phyloP scores from a whole-genome alignment of 2,113 vertebrate species.

The Xyrauchen texanus region DNA sequence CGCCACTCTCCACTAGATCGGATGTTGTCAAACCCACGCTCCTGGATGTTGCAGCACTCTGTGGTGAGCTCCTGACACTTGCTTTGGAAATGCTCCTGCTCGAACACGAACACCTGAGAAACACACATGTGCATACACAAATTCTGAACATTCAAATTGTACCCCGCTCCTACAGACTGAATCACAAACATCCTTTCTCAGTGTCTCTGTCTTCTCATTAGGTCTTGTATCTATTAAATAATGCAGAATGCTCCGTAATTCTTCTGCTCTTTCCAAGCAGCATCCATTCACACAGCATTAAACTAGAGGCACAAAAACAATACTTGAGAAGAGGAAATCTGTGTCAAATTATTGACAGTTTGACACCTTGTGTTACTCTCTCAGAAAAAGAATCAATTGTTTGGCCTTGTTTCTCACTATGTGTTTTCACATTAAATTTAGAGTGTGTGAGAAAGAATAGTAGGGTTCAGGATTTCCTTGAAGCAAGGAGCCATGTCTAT shows the following conservation, averaged over 20 bases:
- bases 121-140: background rate
- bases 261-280: background rate
- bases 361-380: background rate
- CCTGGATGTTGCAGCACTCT: conserved; percentile 69
- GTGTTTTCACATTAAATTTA: background rate
- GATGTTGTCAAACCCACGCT: conserved; percentile 71
- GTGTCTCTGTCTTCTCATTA: background rate
- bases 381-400: conserved; percentile 21
- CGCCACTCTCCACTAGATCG: conserved; percentile 73
- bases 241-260: background rate
- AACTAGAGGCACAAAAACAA: background rate
- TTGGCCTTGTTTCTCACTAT: background rate
- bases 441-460: no score
- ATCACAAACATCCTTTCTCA: no score
- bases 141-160: background rate
- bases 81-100: conserved; percentile 71
- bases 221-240: background rate
- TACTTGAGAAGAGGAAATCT: background rate
- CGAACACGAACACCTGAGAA: conserved; percentile 66
- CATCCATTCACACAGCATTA: background rate
- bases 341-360: conserved; percentile 13
- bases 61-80: conserved; percentile 66
- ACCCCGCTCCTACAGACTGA: background rate
- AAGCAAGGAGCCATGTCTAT: conserved; percentile 66
- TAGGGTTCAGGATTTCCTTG: conserved; percentile 55